Percentiles rank a stretch among this genome's conserved stretches.
Evolutionary conservation across 2,797 vertebrate species (phyloP).

Genomic region (Rousettus madagascariensis): DNA sequence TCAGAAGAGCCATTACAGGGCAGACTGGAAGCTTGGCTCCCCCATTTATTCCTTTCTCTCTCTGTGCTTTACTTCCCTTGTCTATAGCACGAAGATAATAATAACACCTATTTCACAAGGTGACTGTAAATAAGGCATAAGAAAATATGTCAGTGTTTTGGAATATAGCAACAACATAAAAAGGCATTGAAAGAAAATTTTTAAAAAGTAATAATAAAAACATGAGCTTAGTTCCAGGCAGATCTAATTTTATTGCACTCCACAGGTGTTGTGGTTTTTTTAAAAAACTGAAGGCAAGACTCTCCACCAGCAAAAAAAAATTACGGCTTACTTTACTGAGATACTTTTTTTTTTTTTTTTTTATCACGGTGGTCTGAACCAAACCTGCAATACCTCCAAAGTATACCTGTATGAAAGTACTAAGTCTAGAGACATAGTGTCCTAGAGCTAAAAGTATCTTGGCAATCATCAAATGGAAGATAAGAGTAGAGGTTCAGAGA

Average conservation of each 20-base stretch:
- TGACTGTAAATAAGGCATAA: accelerated
- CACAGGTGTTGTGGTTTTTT: neutral
- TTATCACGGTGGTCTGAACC: neutral
- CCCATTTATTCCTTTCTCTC: too few relatives aligned
- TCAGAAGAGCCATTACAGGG: accelerated
- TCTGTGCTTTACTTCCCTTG: neutral
- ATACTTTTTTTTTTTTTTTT: neutral
- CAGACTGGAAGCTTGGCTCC: neutral
- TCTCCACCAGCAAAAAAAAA: neutral
- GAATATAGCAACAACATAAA: neutral
- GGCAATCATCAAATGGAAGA: neutral
- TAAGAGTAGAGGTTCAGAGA: neutral
- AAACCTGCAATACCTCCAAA: neutral
- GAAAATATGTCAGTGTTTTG: neutral
- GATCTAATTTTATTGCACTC: neutral
- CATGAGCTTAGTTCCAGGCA: neutral
- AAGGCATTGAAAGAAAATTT: neutral
- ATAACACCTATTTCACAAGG: neutral
- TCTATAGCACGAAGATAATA: neutral
- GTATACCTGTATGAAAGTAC: neutral
- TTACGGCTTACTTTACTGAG: neutral
- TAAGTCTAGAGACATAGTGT: neutral
- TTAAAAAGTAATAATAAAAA: neutral
- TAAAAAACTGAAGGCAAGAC: neutral
- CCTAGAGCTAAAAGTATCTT: neutral